Conservation (phyloP, 2,888 invertebrate genomes). For the Orthosia cruda region DNA sequence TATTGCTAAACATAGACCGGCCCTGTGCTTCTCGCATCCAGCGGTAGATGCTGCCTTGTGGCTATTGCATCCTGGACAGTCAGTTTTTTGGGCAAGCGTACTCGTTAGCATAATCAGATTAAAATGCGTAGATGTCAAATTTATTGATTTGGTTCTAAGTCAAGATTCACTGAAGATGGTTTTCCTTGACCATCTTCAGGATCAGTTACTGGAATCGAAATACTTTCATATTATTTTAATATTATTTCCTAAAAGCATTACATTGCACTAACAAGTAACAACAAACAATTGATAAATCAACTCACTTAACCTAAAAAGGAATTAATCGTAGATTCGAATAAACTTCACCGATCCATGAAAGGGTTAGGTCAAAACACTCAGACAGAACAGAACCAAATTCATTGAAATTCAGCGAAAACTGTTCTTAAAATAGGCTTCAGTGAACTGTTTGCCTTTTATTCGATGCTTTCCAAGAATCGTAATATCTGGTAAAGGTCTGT, state of each 20-base stretch:
- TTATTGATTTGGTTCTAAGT: too few species aligned
- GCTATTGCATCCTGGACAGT: too few species aligned
- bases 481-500: conserved; percentile 36
- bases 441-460: conserved; percentile 50
- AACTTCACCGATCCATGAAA: conserved; percentile 44
- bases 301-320: conserved; percentile 36
- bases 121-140: too few species aligned
- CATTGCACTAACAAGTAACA: conserved; percentile 19
- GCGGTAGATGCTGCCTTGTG: too few species aligned
- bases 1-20: too few species aligned
- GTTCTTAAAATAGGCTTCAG: conserved; percentile 40
- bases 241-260: background rate
- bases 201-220: too few species aligned
- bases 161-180: too few species aligned
- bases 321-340: conserved; percentile 45
- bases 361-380: conserved; percentile 27
- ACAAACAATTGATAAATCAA: conserved; percentile 28
- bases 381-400: conserved; percentile 15
- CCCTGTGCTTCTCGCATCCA: too few species aligned
- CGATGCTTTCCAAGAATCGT: conserved; percentile 44
- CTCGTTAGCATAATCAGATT: too few species aligned
- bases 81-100: too few species aligned
- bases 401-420: conserved; percentile 60
- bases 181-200: too few species aligned
- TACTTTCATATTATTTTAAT: background rate